Evolutionary conservation across 2,888 invertebrate species (phyloP).

Genomic region (Drosophila glabriapex): DNA sequence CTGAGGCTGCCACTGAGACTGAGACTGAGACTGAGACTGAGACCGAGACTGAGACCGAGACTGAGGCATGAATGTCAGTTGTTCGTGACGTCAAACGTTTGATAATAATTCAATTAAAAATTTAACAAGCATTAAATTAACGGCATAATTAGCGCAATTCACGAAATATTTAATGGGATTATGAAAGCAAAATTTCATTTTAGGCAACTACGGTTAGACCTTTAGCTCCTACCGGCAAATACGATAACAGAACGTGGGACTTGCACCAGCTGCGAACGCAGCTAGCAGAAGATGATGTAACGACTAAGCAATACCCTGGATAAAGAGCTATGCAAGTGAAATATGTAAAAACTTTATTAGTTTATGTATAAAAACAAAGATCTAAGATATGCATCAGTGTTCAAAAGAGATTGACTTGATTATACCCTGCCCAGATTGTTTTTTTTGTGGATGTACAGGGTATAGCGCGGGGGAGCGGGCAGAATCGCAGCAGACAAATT

Average conservation of each 20-base stretch:
- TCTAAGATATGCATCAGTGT: background rate
- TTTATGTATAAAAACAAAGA: background rate
- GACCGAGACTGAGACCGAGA: background rate
- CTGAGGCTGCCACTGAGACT: background rate
- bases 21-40: background rate
- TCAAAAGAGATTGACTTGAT: background rate
- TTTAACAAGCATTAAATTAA: slow-evolving; percentile 72
- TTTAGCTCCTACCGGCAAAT: slow-evolving; percentile 24
- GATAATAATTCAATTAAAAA: slow-evolving; percentile 67
- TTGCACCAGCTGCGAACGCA: slow-evolving; percentile 5
- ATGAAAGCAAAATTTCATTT: slow-evolving; percentile 64
- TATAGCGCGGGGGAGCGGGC: slow-evolving; percentile 1
- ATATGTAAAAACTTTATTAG: background rate
- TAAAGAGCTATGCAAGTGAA: background rate
- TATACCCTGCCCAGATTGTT: background rate
- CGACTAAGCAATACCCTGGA: slow-evolving; percentile 18
- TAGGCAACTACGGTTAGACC: slow-evolving; percentile 22
- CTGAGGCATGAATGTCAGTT: slow-evolving; percentile 38
- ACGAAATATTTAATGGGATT: slow-evolving; percentile 69
- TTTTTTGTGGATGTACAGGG: slow-evolving; percentile 1
- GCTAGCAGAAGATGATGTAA: accelerated
- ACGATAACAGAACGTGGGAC: slow-evolving; percentile 15
- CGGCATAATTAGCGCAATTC: slow-evolving; percentile 70
- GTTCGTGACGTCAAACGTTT: slow-evolving; percentile 44
- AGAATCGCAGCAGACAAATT: slow-evolving; percentile 61